These are phyloP conservation scores for Phataginus tetradactyla DNA, from an alignment of 2,797 vertebrate species.

Conservation along the genomic window DNA sequence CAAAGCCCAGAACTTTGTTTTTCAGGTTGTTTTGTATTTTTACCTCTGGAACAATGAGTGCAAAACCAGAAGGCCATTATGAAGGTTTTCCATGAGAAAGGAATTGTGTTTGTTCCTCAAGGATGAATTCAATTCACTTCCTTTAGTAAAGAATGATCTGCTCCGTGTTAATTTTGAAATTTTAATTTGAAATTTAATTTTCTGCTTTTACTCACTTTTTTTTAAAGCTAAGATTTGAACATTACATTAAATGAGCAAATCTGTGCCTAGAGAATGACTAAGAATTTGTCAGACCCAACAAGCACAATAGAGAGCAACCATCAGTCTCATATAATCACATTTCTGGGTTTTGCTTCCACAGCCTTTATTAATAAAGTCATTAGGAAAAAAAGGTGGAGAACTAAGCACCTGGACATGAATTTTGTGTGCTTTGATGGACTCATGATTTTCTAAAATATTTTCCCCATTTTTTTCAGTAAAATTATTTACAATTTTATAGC, in stretches of 20 bases:
- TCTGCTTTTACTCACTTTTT: background rate
- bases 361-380: slow-evolving; percentile 1
- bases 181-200: slow-evolving; percentile 16
- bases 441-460: background rate
- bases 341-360: background rate
- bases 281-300: slow-evolving; percentile 22
- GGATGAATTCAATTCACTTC: slow-evolving; percentile 31
- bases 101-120: background rate
- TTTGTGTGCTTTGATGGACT: background rate
- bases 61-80: background rate
- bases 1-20: background rate
- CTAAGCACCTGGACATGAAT: background rate
- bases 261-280: background rate
- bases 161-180: background rate
- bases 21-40: background rate
- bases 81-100: background rate
- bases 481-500: background rate
- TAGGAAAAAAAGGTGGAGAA: background rate
- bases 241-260: background rate
- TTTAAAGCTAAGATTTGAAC: background rate
- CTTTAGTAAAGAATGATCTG: background rate
- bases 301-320: background rate
- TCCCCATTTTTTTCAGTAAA: background rate
- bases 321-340: background rate
- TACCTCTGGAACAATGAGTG: background rate